phyloP scores from a whole-genome alignment of 2,888 invertebrate genomes.

The Calliscelio sp. region DNA sequence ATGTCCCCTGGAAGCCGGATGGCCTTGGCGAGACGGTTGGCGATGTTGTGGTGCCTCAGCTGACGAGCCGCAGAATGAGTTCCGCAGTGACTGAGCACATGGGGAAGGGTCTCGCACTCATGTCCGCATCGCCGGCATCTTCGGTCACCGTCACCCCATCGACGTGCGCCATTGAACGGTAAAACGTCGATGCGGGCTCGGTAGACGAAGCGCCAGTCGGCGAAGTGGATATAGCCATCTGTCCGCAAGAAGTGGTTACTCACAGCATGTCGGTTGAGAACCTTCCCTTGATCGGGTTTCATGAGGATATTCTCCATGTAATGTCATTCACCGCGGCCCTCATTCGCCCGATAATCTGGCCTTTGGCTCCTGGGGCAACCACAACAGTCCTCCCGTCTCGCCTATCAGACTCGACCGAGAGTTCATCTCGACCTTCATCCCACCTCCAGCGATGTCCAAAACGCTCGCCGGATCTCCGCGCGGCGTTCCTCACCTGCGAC shows the following conservation, averaged over 20 bases:
- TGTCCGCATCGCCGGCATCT: conserved; percentile 78
- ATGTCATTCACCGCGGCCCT: conserved; percentile 19
- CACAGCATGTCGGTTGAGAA: conserved; percentile 59
- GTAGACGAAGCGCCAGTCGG: conserved; percentile 84
- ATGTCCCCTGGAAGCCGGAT: conserved; percentile 54
- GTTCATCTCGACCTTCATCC: conserved; percentile 49
- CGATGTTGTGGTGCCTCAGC: conserved; percentile 70
- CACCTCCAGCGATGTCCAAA: conserved; percentile 74
- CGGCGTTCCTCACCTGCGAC: conserved; percentile 73
- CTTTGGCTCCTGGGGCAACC: conserved; percentile 64
- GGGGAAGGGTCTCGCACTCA: conserved; percentile 80
- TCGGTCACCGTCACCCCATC: conserved; percentile 75
- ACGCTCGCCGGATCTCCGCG: conserved; percentile 57
- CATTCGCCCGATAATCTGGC: conserved; percentile 14
- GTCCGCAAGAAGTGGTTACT: conserved; percentile 79
- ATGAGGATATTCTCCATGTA: conserved; percentile 30
- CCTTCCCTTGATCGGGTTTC: conserved; percentile 80
- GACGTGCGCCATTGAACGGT: conserved; percentile 63
- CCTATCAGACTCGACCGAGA: conserved; percentile 42
- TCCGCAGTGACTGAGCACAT: conserved; percentile 82
- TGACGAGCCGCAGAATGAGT: conserved; percentile 78
- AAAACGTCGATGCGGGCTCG: conserved; percentile 76
- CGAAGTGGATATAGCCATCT: conserved; percentile 73
- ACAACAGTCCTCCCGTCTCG: conserved; percentile 43
- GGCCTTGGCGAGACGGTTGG: conserved; percentile 73